phyloP scores from a whole-genome alignment of 2,113 vertebrate species.

The Myotis lucifugus region DNA sequence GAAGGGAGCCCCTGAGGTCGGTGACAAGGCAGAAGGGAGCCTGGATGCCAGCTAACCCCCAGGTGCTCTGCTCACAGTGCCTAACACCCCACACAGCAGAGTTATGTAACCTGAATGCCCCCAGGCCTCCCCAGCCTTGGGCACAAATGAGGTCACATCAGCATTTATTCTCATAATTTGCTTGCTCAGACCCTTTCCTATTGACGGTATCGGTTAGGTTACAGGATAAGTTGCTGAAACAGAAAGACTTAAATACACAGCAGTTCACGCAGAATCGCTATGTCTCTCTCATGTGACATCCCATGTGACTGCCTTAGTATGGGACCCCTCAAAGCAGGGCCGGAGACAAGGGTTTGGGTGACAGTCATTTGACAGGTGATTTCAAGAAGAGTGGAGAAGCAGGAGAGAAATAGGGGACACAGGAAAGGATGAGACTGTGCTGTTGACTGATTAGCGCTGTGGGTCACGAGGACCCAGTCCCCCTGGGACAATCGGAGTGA shows the following conservation, averaged over 20 bases:
- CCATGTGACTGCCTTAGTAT: not conserved
- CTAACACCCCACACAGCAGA: not conserved
- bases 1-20: not conserved
- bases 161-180: not conserved
- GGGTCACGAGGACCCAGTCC: not conserved
- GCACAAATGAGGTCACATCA: slow-evolving; percentile 36
- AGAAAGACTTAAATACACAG: not conserved
- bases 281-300: not conserved
- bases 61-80: not conserved
- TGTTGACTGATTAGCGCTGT: not conserved
- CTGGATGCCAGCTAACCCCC: not conserved
- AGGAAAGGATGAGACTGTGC: not conserved
- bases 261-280: not conserved
- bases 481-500: not conserved
- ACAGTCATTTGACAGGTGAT: not conserved
- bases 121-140: not conserved
- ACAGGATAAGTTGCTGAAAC: not conserved
- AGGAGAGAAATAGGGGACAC: not conserved
- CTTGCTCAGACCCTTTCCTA: slow-evolving; percentile 21
- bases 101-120: not conserved
- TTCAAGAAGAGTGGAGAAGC: not conserved
- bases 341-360: not conserved
- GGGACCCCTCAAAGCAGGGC: not conserved
- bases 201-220: not conserved
- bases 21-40: not conserved